Base-by-base conservation (phyloP, 1,140 invertebrate species). In the Adelges cooleyi region DNA sequence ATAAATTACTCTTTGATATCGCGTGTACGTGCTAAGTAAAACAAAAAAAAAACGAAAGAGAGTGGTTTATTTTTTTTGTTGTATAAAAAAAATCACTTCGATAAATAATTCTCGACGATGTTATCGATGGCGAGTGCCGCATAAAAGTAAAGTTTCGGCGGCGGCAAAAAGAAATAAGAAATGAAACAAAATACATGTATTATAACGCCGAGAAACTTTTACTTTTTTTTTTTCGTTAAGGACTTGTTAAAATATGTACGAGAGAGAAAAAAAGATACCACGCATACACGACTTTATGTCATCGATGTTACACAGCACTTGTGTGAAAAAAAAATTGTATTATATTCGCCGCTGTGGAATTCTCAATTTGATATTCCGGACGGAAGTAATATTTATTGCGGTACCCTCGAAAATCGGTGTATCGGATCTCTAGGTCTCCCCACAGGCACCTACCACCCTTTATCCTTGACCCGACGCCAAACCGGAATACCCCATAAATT, bases 311-410 rank as follows among this genome's bases (percentile, higher is more conserved):
- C 11, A 36, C 56, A 13, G 38, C n/a, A 33, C 25, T 22, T n/a
- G 53, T 29, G 11, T 48, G 29, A 11, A 11, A 17, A 15, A 48
- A 36, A 33, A 62, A 62, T 44, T 8, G 23, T 46, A 59, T 46
- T 46, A 25, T 33, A 15, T 22, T 48, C 56, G 42, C 13, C 15
- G 46, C 5, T 6, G 11, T 33, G 29, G 29, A 6, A 11, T 33
- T 6, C 42, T 11, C 15, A 25, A 62, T 62, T 62, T 33, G 40
- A 62, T 62, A 62, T 62, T 62, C 56, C 56, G 44, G 25, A 46
- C 56, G 56, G 42, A 62, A 48, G 25, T 33, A 33, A 33, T 62
- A 62, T 62, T 62, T 62, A 62, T 62, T 44, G 40, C 56, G 13
- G 8, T 2, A 20, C 9, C 13, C 15, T 2, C 29, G 5, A 33